Base-by-base conservation (phyloP, 2,888 invertebrate genomes). In the Dioctria rufipes region DNA sequence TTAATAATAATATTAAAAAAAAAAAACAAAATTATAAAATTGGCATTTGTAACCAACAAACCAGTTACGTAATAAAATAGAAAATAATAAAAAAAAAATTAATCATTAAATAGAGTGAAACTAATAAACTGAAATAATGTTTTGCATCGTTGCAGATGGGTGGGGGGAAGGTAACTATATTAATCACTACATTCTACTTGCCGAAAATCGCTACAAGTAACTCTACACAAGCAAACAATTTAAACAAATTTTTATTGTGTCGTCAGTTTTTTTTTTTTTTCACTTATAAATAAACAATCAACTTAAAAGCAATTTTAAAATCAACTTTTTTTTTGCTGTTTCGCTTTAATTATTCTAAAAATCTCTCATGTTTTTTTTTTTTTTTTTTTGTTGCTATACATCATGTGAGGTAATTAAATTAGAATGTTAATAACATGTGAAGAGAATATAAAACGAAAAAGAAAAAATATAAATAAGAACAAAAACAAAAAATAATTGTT, bases 201-300 rank as follows among this genome's bases (percentile, higher is more conserved):
- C 84, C 83, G 85, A 84, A 84, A 85, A 83, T 85, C 85, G 82
- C 83, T 85, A 86, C 85, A 86, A 86, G 84, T 85, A 85, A 85
- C 84, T 85, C 87, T 88, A 88, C 87, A 86, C 88, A 87, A 87
- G 88, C 88, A 87, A 85, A 87, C 77, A 77, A 77, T 46, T 77
- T 63, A 77, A 77, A 66, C 42, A 77, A 61, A 63, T 4, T 63
- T 75, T 77, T 43, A 37, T 61, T 63, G 63, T 61, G 58, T 25
- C 25, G 25, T 25, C 25, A 25, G 25, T 25, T 25, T 25, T 25
- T 25, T 25, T 25, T 25, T 25, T 37, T 39, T 63, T 39, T 77
- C 37, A 1, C 40, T 63, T 63, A 77, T 25, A 77, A 11, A 0
- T 61, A 61, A 61, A 61, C 11, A 25, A 39, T 37, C 37, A 61